A percentile compares a stretch with the other conserved stretches of the same genome.
phyloP scores from a whole-genome alignment of 2,113 vertebrate species.

The Trematomus loennbergii region DNA sequence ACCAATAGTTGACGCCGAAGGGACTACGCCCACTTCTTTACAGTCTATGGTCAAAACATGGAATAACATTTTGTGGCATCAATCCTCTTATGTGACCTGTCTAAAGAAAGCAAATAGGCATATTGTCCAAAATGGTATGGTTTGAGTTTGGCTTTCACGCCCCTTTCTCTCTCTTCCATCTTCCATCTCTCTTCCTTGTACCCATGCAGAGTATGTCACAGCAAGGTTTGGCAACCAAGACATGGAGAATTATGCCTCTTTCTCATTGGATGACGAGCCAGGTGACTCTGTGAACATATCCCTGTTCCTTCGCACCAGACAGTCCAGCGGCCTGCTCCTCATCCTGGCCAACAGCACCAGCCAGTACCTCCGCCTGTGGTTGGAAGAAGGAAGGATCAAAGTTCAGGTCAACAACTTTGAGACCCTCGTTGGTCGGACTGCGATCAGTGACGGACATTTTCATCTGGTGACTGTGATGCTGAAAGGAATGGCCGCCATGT shows the following conservation, averaged over 20 bases:
- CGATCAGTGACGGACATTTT: constrained; percentile 86
- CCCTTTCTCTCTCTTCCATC: constrained; percentile 2
- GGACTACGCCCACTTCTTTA: too few relatives aligned
- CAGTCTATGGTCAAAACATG: too few relatives aligned
- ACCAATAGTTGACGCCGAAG: too few relatives aligned
- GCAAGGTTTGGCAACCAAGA: constrained; percentile 89
- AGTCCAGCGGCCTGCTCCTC: constrained; percentile 85
- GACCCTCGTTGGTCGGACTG: constrained; percentile 70
- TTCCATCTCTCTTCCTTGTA: not conserved
- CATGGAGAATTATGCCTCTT: constrained; percentile 84
- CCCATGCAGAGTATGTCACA: constrained; percentile 86
- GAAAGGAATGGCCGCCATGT: constrained; percentile 72
- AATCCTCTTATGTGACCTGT: not conserved
- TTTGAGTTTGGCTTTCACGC: not conserved
- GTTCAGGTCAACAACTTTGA: constrained; percentile 81
- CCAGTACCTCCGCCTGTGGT: constrained; percentile 82
- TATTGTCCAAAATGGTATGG: not conserved
- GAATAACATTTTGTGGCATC: not conserved
- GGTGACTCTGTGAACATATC: constrained; percentile 83
- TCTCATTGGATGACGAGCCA: constrained; percentile 79
- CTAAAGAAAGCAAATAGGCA: not conserved
- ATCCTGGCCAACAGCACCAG: constrained; percentile 84
- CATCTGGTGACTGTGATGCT: constrained; percentile 88
- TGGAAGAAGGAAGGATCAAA: constrained; percentile 86
- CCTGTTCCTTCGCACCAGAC: constrained; percentile 90